Evolutionary conservation across 2,888 invertebrate species (phyloP), one percentile per base, ranked within the genome.

Genomic region (Pseudococcus longispinus): DNA sequence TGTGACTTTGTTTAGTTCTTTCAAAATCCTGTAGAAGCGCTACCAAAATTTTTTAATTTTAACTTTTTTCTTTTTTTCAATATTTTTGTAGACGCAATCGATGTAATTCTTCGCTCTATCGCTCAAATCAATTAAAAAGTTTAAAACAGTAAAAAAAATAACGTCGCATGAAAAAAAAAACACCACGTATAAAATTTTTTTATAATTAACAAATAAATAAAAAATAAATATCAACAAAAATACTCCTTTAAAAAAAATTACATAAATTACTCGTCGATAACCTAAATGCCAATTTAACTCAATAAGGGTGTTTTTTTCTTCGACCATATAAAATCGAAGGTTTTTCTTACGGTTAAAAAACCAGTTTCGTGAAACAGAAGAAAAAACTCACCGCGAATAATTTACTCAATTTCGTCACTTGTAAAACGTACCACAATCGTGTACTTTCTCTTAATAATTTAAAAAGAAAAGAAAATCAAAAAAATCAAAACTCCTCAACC

Each of bases 391-490:
- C 70, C 70, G 26, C 8, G 70, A 44, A 82, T 23, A 80, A 80
- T 23, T 82, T 82, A 32, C 29, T 18, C 15, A 26, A 26, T 18
- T 23, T 23, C 83, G 18, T 46, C 15, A 15, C 46, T 11, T n/a
- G 44, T 29, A 4, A 37, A 9, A 37, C 20, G 29, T n/a, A 51
- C 4, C 20, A 55, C 23, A 23, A 83, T 84, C 51, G 51, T 84
- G 26, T 18, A 1, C 29, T 15, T 23, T 84, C 6, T 65, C 32
- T 26, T 55, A 37, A 44, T 37, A 55, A 51, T 87, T 86, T 44
- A 80, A 46, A 80, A 60, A 86, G 46, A 86, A 42, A 20, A 84
- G 20, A 13, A 11, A 88, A 74, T n/a, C n/a, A 84, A 20, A 77
- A 87, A 18, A 83, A 2, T 9, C 2, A 37, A 37, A 37, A 37